Evolutionary conservation across 2,888 invertebrate species (phyloP).

Genomic region (Perithous albicinctus): DNA sequence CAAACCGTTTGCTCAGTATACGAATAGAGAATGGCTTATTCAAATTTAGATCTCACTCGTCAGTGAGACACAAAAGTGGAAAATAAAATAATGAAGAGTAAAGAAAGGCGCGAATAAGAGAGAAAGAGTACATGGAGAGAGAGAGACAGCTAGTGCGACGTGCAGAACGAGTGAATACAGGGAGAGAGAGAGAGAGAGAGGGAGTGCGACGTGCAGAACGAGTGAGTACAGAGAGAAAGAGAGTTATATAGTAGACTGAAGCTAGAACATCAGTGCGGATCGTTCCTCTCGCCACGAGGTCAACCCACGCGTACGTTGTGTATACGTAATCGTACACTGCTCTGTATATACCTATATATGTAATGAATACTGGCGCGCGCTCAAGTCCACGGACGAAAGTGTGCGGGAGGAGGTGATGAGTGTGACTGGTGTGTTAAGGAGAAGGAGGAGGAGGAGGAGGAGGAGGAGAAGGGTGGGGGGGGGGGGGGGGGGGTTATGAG

Average conservation of each 20-base stretch:
- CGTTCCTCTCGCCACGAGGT: slow-evolving; percentile 22
- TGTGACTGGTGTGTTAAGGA: slow-evolving; percentile 60
- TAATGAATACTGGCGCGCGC: slow-evolving; percentile 14
- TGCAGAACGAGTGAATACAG: no score
- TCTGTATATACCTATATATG: slow-evolving; percentile 7
- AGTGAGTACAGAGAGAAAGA: background rate
- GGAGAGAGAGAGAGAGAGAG: background rate
- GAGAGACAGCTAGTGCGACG: background rate
- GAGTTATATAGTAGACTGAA: background rate
- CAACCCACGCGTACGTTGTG: slow-evolving; percentile 16
- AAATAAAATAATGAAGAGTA: background rate
- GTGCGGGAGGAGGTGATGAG: slow-evolving; percentile 21
- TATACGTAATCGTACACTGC: slow-evolving; percentile 10
- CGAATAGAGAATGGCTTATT: background rate
- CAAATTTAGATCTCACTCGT: background rate
- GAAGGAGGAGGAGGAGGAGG: slow-evolving; percentile 1
- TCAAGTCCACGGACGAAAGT: slow-evolving; percentile 24
- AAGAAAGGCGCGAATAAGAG: background rate
- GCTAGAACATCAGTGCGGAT: background rate
- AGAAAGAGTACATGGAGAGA: no score
- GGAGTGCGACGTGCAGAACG: background rate
- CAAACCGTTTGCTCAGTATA: background rate
- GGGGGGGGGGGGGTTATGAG: no score
- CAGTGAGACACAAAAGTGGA: background rate
- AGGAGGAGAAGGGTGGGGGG: slow-evolving; percentile 19